Evolutionary conservation across 2,888 invertebrate genomes (phyloP), one percentile per base, ranked within the genome.

Genomic region (Euphydryas editha): DNA sequence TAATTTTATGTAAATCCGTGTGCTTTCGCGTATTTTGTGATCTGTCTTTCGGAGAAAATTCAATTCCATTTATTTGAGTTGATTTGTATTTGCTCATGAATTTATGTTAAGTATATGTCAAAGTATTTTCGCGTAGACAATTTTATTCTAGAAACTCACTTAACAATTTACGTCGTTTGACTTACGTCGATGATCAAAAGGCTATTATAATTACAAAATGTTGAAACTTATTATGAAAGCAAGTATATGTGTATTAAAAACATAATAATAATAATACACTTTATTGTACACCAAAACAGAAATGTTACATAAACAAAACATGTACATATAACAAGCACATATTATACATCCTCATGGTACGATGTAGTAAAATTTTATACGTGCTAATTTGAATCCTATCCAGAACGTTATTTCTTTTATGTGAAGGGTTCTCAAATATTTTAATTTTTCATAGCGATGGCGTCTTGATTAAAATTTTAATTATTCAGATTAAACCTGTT

Each of bases 21-120:
- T 65, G 72, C 74, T 73, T 75, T 17, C 65, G 51, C 56, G 64
- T 66, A 55, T 68, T 65, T 65, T 61, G 69, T 73, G 65, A 62
- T 61, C 65, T 68, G 70, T 60, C 66, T 67, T 72, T 71, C 67
- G 70, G 72, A 72, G 65, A 20, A 6, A 51, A 17, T 18, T 46
- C 18, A 2, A 46, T 46, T 6, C 17, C 56, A 30, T 30, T 54
- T 18, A 55, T 20, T 18, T 39, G 57, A 39, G 18, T 62, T 54
- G 13, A 49, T 39, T 21, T 36, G 49, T 11, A 39, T 57, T 37
- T 20, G 37, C 11, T 18, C 20, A 21, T 57, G n/a, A 39, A 39
- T 39, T 39, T 10, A 2, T n/a, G n/a, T n/a, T n/a, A 37, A 24
- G 4, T 30, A 30, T 30, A 1, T 30, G 8, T 30, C 30, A 30